Percentiles rank a stretch among this genome's conserved stretches.
Evolutionary conservation across 2,888 invertebrate genomes (phyloP).

Genomic region (Dichetophora obliterata): DNA sequence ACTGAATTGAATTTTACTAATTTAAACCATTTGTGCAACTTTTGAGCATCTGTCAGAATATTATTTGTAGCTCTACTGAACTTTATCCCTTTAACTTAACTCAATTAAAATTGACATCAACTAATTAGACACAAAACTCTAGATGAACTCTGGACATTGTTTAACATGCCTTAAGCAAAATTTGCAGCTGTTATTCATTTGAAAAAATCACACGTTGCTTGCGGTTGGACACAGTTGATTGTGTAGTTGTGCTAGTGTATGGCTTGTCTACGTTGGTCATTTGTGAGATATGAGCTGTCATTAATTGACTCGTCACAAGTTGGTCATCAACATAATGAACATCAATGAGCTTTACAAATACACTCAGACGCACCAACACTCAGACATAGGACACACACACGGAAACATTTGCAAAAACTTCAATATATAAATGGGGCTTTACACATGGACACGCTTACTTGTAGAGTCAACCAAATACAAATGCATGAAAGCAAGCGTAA

Average conservation of each 20-base stretch:
- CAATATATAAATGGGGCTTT: background rate
- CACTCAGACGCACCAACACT: background rate
- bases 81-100: background rate
- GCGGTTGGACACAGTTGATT: background rate
- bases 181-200: slow-evolving; percentile 48
- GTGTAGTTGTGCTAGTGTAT: slow-evolving; percentile 32
- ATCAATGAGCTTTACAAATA: slow-evolving; percentile 25
- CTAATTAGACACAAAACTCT: slow-evolving; percentile 9
- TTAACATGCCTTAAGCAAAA: background rate
- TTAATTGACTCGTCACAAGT: slow-evolving; percentile 56
- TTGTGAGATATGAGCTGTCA: slow-evolving; percentile 52
- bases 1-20: too few relatives aligned
- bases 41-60: too few relatives aligned
- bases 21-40: too few relatives aligned
- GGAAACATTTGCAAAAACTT: slow-evolving; percentile 1
- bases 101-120: slow-evolving; percentile 20
- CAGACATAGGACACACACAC: slow-evolving; percentile 31
- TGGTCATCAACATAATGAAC: slow-evolving; percentile 32
- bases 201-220: slow-evolving; percentile 13
- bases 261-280: slow-evolving; percentile 6
- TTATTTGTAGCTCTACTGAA: too few relatives aligned
- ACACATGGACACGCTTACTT: background rate
- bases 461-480: slow-evolving; percentile 24
- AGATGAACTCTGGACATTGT: background rate
- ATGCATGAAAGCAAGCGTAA: slow-evolving; percentile 36